Evolutionary conservation across 2,113 vertebrate species (phyloP), one percentile per base, ranked within the genome.

Genomic region (Dendropsophus ebraccatus): DNA sequence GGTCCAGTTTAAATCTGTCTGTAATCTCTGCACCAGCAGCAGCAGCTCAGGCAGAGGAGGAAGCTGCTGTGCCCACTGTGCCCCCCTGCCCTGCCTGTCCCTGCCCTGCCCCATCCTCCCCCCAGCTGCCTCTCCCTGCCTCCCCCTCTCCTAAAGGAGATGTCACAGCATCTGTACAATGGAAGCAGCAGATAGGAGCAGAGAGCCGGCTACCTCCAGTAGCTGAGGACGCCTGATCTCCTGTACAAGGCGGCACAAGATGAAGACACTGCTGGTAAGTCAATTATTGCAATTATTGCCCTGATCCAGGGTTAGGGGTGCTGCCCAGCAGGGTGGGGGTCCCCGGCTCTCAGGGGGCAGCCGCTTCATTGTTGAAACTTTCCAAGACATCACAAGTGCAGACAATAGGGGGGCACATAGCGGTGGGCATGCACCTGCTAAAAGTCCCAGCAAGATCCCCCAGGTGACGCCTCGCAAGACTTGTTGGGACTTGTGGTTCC

Each of bases 241-340:
- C 90, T 85, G 88, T 86, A 91, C 92, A 92, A 93, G 86, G 92
- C 87, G 86, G 92, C 87, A 90, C 94, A 96, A 93, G 87, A 99
- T 99, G 97, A 99, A 96, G 97, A 96, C 96, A 91, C 94, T 96
- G 89, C 92, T 95, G 97, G 97, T 98, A 94, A 97, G 94, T 91
- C 89, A 90, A 84, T 88, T 60, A 80, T 62, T 80, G 32, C 77
- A 60, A 60, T 80, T 41, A 60, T 9, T 45, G 73, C 86, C 85
- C 87, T 54, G 88, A 79, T 83, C 80, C 50, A 77, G 88, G 52
- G 86, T 87, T 13, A 72, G 79, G 19, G 87, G 83, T 8, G 73
- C 73, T 52, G 14, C 19, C 2, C 9, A 5, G 54, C 0, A 60
- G 13, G 54, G 30, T 1, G 56, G 73, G 13, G 70, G 49, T n/a